Percentiles rank a stretch among this genome's conserved stretches.
Conservation (phyloP, 35 echinoderm and acorn worm species). For the Apostichopus japonicus region DNA sequence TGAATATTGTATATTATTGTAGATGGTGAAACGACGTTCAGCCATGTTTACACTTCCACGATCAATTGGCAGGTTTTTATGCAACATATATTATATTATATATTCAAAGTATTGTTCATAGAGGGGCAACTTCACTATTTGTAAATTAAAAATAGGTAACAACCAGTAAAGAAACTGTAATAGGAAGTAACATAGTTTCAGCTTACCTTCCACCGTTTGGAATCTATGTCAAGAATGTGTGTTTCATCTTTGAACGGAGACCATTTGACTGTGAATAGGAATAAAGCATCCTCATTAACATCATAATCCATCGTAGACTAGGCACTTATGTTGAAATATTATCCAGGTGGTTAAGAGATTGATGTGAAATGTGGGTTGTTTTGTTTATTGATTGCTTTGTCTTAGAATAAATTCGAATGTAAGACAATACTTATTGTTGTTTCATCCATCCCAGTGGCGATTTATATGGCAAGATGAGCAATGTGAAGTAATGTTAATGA, state of each 20-base stretch:
- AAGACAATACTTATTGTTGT: not conserved
- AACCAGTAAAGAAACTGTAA: too few species aligned
- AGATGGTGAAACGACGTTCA: too few species aligned
- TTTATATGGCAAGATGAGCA: not conserved
- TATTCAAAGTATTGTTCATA: too few species aligned
- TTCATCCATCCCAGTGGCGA: not conserved
- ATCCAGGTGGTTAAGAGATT: not conserved
- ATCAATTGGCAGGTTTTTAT: too few species aligned
- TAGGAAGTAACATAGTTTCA: too few species aligned
- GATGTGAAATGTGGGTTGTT: not conserved
- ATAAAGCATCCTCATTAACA: not conserved
- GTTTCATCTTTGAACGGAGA: not conserved
- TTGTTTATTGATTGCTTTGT: not conserved
- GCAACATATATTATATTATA: too few species aligned
- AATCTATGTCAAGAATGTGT: not conserved
- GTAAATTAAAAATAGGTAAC: too few species aligned
- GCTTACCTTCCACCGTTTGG: not conserved
- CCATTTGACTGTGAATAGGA: not conserved
- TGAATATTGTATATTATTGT: too few species aligned
- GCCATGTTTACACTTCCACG: too few species aligned
- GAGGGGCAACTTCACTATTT: too few species aligned
- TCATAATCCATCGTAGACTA: not conserved
- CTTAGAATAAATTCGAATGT: not conserved
- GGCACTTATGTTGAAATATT: not conserved
- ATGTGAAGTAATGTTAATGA: too few species aligned